Evolutionary conservation across 2,888 invertebrate genomes (phyloP).

Genomic region (Microchrysa polita): DNA sequence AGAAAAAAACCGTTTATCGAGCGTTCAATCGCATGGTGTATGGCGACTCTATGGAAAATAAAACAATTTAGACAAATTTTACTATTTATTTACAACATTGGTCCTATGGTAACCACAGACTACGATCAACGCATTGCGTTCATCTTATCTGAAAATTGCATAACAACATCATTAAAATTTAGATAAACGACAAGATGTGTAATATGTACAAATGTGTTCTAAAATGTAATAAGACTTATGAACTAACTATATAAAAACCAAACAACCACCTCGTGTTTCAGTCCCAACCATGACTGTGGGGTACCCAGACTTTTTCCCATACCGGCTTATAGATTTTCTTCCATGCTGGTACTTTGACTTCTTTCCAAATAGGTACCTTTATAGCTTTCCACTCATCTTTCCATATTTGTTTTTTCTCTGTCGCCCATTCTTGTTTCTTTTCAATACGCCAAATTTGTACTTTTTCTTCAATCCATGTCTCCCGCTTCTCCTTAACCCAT

Average conservation of each 20-base stretch:
- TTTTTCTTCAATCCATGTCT: slow-evolving; percentile 78
- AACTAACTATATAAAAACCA: neutral
- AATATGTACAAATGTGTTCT: slow-evolving; percentile 16
- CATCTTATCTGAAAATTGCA: no score
- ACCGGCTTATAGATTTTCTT: slow-evolving; percentile 86
- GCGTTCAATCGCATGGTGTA: no score
- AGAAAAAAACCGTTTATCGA: no score
- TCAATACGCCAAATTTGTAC: slow-evolving; percentile 72
- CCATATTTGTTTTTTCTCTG: slow-evolving; percentile 80
- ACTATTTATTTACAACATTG: no score
- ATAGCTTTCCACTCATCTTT: slow-evolving; percentile 74
- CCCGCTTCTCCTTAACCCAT: slow-evolving; percentile 82
- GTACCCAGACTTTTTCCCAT: slow-evolving; percentile 87
- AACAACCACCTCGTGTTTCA: neutral
- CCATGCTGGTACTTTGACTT: slow-evolving; percentile 74
- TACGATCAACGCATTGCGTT: no score
- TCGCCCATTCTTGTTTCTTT: slow-evolving; percentile 69
- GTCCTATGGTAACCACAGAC: no score
- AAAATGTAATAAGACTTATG: slow-evolving; percentile 24
- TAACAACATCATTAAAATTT: no score
- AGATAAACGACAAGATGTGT: neutral
- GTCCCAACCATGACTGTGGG: slow-evolving; percentile 64
- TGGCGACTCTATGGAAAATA: no score
- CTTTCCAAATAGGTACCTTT: slow-evolving; percentile 80
- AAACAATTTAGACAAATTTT: no score